phyloP scores from a whole-genome alignment of 2,113 vertebrate genomes.

The Callipepla squamata region DNA sequence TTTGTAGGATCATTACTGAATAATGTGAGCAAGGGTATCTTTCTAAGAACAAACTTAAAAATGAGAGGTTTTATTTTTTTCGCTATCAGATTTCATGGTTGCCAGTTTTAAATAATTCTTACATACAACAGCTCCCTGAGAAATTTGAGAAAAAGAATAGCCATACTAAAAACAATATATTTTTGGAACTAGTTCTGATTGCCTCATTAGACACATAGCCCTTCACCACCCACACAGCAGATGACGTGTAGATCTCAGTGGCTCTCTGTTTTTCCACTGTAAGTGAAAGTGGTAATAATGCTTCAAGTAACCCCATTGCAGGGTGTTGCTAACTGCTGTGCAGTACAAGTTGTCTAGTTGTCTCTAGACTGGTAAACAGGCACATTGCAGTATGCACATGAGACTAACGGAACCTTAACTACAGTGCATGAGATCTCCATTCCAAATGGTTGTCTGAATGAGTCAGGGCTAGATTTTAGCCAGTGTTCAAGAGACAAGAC shows the following conservation, averaged over 20 bases:
- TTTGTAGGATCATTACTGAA: background rate
- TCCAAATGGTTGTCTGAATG: background rate
- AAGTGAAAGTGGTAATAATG: background rate
- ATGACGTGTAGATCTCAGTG: background rate
- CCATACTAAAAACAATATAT: background rate
- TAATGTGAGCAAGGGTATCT: background rate
- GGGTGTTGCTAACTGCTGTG: background rate
- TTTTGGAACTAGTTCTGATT: background rate
- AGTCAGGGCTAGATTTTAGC: background rate
- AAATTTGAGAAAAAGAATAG: conserved; percentile 19
- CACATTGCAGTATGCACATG: background rate
- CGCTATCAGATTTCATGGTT: background rate
- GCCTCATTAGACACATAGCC: conserved; percentile 30
- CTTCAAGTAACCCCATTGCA: background rate
- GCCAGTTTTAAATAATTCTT: background rate
- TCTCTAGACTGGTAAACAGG: background rate
- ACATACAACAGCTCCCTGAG: background rate
- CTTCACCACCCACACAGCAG: conserved; percentile 51
- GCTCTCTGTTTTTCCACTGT: background rate
- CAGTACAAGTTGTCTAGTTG: background rate
- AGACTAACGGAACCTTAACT: background rate
- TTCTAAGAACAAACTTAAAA: conserved; percentile 15
- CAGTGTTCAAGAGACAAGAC: rapidly evolving
- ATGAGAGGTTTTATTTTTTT: background rate
- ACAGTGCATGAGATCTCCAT: background rate